These are phyloP conservation scores for Ancistrus triradiatus DNA, from an alignment of 2,113 vertebrate genomes.

Conservation along the genomic window DNA sequence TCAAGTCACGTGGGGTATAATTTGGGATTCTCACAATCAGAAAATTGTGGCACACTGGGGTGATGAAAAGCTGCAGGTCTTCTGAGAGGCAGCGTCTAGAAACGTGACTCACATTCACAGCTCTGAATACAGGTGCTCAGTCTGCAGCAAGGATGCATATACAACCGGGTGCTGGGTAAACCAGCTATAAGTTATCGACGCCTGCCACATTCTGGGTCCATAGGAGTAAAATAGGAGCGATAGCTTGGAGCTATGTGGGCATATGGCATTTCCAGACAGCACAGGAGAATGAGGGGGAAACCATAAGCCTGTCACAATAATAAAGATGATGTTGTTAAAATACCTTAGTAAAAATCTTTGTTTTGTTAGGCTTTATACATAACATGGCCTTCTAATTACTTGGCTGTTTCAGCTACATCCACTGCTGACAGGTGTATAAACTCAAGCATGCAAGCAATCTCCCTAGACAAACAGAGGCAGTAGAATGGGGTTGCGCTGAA, in stretches of 20 bases:
- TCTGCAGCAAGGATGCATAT: slow-evolving; percentile 6
- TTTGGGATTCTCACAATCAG: slow-evolving; percentile 3
- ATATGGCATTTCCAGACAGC: background rate
- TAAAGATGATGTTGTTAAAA: slow-evolving; percentile 3
- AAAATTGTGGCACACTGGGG: slow-evolving; percentile 15
- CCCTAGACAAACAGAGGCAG: no score
- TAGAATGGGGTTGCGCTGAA: no score
- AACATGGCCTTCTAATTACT: no score
- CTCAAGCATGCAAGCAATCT: no score
- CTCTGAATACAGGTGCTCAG: background rate
- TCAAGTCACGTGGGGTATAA: background rate
- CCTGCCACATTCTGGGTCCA: slow-evolving; percentile 17
- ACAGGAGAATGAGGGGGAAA: background rate
- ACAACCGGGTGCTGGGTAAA: background rate
- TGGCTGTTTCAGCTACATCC: no score
- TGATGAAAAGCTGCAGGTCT: slow-evolving; percentile 13
- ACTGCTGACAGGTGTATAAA: no score
- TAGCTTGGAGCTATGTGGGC: slow-evolving; percentile 7
- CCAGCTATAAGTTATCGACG: slow-evolving; percentile 25
- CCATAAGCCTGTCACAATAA: background rate
- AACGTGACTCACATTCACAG: slow-evolving; percentile 1
- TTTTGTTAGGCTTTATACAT: no score
- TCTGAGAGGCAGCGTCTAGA: background rate
- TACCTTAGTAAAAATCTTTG: no score
- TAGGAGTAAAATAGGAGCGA: slow-evolving; percentile 21